Base-by-base conservation (phyloP, 2,888 invertebrate species). In the Meteorus colon region DNA sequence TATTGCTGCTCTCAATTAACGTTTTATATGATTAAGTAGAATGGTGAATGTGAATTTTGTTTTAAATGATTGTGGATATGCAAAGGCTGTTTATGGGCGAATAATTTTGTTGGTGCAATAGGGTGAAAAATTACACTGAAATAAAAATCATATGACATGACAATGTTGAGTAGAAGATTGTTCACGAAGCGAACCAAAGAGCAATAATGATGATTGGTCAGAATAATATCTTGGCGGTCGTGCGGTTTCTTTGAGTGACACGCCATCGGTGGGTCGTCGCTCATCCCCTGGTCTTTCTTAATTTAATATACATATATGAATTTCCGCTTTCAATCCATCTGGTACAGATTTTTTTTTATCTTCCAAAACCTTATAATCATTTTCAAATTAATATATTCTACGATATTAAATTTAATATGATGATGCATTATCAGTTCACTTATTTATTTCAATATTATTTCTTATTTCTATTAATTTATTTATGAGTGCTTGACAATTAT, bases 201-300 rank as follows among this genome's bases (percentile, higher is more conserved):
- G 82, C 68, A 83, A 85, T 87, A 87, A 89, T 88, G 86, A 87
- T 86, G 86, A 86, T 86, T 83, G 87, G 84, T 81, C 82, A 81
- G 82, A 84, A 86, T 86, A 87, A 88, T 87, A 87, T 87, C 82
- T 81, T 81, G 78, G 80, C 67, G 48, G 73, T 77, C 75, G 81
- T 78, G 87, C 88, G 85, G 87, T 85, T 85, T 86, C 88, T 88
- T 89, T 88, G 86, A 87, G 79, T 88, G 88, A 87, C 86, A 85
- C 86, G 86, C 85, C 79, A 85, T 83, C 80, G 78, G 76, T 81
- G 70, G 76, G 74, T 76, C 73, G 72, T 71, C 76, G 75, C 73
- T 31, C 19, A 74, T 37, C 70, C 70, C 37, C 48, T 16, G 48
- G 60, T 66, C 31, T 73, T 65, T 73, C 67, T 37, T 63, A 45